Evolutionary conservation across 1,140 invertebrate species (phyloP), one percentile per base, ranked within the genome.

Genomic region (Lepidurus apus): DNA sequence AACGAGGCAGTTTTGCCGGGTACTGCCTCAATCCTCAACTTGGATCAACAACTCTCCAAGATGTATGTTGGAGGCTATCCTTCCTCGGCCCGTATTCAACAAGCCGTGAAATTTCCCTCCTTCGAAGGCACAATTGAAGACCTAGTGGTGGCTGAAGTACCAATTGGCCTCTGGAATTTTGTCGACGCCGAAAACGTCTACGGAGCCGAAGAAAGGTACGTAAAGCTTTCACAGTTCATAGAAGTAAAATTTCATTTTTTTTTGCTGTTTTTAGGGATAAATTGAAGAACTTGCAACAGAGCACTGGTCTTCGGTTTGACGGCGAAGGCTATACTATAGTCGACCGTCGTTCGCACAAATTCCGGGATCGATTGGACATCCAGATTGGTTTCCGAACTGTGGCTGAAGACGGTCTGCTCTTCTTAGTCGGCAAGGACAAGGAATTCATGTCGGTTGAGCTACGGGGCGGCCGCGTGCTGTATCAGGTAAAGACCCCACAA

Each of bases 91-190:
- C 42, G 78, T 13, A 77, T 81, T 74, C 93, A 93, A 79, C 84
- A 88, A 5, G 88, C 86, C 0, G 87, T 97, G 4, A 88, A 87
- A 9, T 89, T 90, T 74, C 90, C 89, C 5, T 91, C 90, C 0
- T 99, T 96, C 84, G 90, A 91, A 74, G 98, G 98, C 5, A 89
- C 92, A 81, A 93, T 99, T 79, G 96, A 98, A 84, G 94, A 96
- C 76, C 84, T 99, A 0, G 89, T 91, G 75, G 92, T 98, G 81
- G 96, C 96, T 21, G 93, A 95, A 43, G 91, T 91, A 13, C 92
- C 91, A 5, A 89, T 98, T 17, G 96, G 96, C 0, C 87, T 99
- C 17, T 99, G 97, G 97, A 98, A 99, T 86, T 97, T 97, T 82
- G 87, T 90, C 8, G 90, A 92, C 73, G 91, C 89, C 42, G 91